Evolutionary conservation across 2,797 vertebrate species (phyloP), one percentile per base, ranked within the genome.

Genomic region (Tauraco hartlaubi): DNA sequence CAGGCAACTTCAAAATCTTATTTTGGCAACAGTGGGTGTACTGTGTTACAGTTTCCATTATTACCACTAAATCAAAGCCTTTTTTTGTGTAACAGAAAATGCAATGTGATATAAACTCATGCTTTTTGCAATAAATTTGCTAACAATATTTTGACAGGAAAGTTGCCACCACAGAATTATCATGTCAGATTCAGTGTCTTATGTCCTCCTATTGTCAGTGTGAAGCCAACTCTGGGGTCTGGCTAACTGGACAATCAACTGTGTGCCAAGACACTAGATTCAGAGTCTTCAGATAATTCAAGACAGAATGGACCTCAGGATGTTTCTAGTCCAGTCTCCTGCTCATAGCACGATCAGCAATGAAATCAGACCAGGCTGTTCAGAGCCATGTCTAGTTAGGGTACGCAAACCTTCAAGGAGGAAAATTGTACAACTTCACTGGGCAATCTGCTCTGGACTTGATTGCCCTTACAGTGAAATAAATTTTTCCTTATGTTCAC

Each of bases 11-110:
- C 29, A 61, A 85, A 95, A 62, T 23, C 11, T 90, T 71, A 63
- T 83, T 83, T 55, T 92, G 55, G n/a, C n/a, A 80, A 52, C 51
- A 68, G 83, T 76, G 67, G 68, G 59, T 61, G 68, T 49, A 31
- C 37, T 56, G 37, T 76, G 31, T 35, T 83, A 49, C 28, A 41
- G n/a, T 54, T 94, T 61, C 64, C 48, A 33, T 76, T 82, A 92
- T 58, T 69, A 69, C 23, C 18, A 49, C 43, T 69, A 90, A 76
- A 92, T 76, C 20, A 54, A 69, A 83, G 33, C 26, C 49, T 35
- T 85, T 59, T 41, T 44, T 46, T 19, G 25, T 51, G 52, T n/a
- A 54, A 54, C 33, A 84, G 43, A 81, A 92, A 84, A 23, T 29
- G 54, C 28, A 55, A 14, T n/a, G 31, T 46, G 28, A n/a, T 21